A percentile compares a stretch with the other conserved stretches of the same genome.
These are phyloP conservation scores for Drosophila niveifrons DNA, from an alignment of 2,888 invertebrate species.

Conservation along the genomic window DNA sequence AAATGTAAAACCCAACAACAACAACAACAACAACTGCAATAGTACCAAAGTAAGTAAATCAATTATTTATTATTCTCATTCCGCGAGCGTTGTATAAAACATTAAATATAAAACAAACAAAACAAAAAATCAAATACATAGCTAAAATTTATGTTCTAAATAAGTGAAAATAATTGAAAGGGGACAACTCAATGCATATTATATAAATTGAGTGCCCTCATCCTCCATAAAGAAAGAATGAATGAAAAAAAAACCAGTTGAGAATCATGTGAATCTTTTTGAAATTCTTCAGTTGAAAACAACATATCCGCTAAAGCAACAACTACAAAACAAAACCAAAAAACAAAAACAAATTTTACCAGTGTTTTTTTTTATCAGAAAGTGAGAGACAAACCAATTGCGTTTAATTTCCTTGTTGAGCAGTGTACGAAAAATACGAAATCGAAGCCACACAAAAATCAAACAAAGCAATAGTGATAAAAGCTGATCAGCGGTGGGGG, in stretches of 20 bases:
- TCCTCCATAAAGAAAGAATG: background rate
- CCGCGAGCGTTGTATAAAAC: conserved; percentile 53
- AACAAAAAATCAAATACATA: conserved; percentile 49
- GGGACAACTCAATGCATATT: conserved; percentile 6
- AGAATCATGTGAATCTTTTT: conserved; percentile 35
- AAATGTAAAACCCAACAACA: conserved; percentile 27
- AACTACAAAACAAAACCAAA: conserved; percentile 20
- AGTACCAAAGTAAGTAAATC: conserved; percentile 77
- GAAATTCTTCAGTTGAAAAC: conserved; percentile 58
- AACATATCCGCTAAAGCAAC: conserved; percentile 67
- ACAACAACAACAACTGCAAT: conserved; percentile 53
- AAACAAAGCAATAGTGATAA: conserved; percentile 78
- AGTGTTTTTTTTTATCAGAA: conserved; percentile 71
- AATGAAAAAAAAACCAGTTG: conserved; percentile 39
- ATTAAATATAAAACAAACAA: conserved; percentile 20
- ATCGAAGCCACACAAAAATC: conserved; percentile 67
- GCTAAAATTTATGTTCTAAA: conserved; percentile 64
- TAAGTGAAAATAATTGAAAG: conserved; percentile 29
- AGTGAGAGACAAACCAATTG: conserved; percentile 56
- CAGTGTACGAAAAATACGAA: conserved; percentile 43
- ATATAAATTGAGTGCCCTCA: conserved; percentile 22
- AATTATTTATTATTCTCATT: conserved; percentile 69
- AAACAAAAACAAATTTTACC: conserved; percentile 20
- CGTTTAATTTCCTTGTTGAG: conserved; percentile 54
- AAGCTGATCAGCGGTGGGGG: conserved; percentile 54